Evolutionary conservation across 2,113 vertebrate species (phyloP), one percentile per base, ranked within the genome.

Genomic region (Grantiella picta): DNA sequence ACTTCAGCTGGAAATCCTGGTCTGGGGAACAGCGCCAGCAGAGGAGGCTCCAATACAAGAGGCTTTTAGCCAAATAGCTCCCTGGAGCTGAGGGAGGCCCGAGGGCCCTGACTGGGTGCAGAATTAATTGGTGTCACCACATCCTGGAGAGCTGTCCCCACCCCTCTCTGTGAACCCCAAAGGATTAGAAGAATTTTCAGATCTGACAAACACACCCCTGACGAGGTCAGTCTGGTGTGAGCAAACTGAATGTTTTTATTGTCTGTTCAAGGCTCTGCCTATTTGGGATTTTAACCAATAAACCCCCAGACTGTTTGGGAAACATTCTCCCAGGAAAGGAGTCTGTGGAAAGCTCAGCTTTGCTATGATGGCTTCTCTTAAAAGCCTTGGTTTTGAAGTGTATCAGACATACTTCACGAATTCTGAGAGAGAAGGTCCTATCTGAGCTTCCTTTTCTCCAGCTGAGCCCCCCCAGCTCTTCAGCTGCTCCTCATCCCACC

Each of bases 21-120:
- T 2, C 20, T 50, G 49, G 0, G 0, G 23, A 79, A 11, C 28
- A 25, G 35, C 68, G 7, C 2, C 27, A 20, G 8, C 12, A 24
- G 36, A 6, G n/a, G 14, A 15, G 9, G 5, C 53, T 76, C 24
- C 27, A 49, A 3, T 23, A 45, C 23, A 40, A 15, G 2, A 52
- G 66, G 6, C 8, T 64, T 85, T n/a, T 22, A 54, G 13, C 28
- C 71, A 68, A 47, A 65, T 29, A 33, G 10, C 24, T 59, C 13
- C 59, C 20, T 35, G 12, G 63, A 47, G 24, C 5, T 24, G 33
- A 54, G 49, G 50, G 52, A 63, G 7, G 59, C 22, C 15, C 1
- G 0, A 53, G 54, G 22, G 53, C 5, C 20, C 36, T 49, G 45
- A 21, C 38, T 1, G 2, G 16, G 4, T 13, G 2, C 63, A 11